phyloP scores from a whole-genome alignment of 2,888 invertebrate species.

The Himalopsyche anomala region DNA sequence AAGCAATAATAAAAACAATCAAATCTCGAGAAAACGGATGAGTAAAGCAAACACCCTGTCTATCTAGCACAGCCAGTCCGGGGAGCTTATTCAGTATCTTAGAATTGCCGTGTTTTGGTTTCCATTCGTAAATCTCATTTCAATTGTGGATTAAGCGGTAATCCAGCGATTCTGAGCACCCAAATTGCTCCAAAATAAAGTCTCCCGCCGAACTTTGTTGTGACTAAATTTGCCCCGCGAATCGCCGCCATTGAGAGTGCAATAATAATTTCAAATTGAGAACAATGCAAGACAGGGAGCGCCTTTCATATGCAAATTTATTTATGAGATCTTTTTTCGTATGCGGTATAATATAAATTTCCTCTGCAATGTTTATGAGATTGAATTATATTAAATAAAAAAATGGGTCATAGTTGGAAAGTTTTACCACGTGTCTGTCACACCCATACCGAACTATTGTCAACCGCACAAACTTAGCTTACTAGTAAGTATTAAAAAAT shows the following conservation, averaged over 20 bases:
- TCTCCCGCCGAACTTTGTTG: constrained; percentile 24
- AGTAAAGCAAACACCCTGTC: constrained; percentile 28
- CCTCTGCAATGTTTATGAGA: neutral
- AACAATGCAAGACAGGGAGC: constrained; percentile 29
- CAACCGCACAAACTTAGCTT: no score
- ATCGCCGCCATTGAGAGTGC: constrained; percentile 10
- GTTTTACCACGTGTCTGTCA: neutral
- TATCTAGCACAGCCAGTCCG: constrained; percentile 13
- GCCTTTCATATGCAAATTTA: constrained; percentile 28
- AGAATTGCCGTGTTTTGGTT: constrained; percentile 52
- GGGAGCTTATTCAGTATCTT: constrained; percentile 22
- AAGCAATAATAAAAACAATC: constrained; percentile 41
- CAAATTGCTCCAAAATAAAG: constrained; percentile 41
- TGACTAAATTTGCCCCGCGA: constrained; percentile 26
- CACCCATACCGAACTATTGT: no score
- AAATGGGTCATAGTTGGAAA: neutral
- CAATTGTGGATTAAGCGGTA: constrained; percentile 65
- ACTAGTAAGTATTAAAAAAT: no score
- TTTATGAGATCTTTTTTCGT: constrained; percentile 32
- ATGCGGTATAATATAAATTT: neutral
- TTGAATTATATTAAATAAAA: neutral
- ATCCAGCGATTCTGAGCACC: constrained; percentile 63
- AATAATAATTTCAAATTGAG: constrained; percentile 30
- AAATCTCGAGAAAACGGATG: constrained; percentile 36
- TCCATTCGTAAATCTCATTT: constrained; percentile 64